Evolutionary conservation across 2,797 vertebrate species (phyloP).

Genomic region (Phoxinus dragarum): DNA sequence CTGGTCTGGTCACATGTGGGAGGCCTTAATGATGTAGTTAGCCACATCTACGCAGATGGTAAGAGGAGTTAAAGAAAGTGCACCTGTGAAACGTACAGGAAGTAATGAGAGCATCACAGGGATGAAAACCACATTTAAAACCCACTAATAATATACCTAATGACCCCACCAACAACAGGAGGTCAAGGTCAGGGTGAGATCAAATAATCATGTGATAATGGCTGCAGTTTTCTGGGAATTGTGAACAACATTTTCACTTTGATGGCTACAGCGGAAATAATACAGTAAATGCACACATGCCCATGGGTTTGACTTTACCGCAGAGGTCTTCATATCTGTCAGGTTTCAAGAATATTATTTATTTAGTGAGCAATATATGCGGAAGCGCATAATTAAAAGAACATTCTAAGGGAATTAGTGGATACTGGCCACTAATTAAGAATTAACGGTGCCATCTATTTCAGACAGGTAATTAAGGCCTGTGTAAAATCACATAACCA

Average conservation of each 20-base stretch:
- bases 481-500: conserved; percentile 54
- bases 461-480: conserved; percentile 56
- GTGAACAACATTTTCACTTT: neutral
- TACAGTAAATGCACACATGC: neutral
- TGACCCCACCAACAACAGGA: conserved; percentile 3
- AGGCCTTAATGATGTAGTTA: conserved; percentile 54
- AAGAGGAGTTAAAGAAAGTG: conserved; percentile 18
- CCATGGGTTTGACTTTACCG: neutral
- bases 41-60: conserved; percentile 21
- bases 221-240: neutral
- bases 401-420: conserved; percentile 20
- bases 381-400: conserved; percentile 8
- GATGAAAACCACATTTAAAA: neutral
- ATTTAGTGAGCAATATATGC: neutral
- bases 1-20: neutral
- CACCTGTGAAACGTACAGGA: conserved; percentile 18
- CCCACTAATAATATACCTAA: conserved; percentile 5
- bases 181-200: neutral
- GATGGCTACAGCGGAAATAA: neutral
- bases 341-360: neutral
- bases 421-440: conserved; percentile 49
- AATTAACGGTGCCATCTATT: conserved; percentile 39
- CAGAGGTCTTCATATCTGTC: neutral
- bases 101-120: conserved; percentile 11
- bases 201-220: neutral